phyloP scores from a whole-genome alignment of 2,888 invertebrate genomes.

The Drosophila bunnanda region DNA sequence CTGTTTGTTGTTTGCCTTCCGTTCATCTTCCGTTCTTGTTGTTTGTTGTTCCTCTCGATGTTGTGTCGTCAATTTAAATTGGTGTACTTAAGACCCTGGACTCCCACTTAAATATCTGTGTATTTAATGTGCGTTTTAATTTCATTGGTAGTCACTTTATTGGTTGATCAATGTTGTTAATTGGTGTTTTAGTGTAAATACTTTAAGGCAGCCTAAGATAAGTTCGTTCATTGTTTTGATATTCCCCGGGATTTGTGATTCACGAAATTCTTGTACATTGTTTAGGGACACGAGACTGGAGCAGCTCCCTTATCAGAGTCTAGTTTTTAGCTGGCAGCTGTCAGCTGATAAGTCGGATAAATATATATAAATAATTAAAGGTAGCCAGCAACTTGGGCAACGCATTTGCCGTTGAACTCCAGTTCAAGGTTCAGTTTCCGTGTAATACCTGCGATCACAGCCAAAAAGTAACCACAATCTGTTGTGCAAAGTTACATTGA shows the following conservation, averaged over 20 bases:
- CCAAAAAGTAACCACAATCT: not conserved
- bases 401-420: conserved; percentile 56
- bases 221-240: conserved; percentile 13
- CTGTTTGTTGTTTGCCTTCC: conserved; percentile 51
- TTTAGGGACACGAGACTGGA: conserved; percentile 37
- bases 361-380: conserved; percentile 19
- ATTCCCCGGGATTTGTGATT: conserved; percentile 25
- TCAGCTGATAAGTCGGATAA: conserved; percentile 47
- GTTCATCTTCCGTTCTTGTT: conserved; percentile 39
- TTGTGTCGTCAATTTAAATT: conserved; percentile 68
- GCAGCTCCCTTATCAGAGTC: conserved; percentile 27
- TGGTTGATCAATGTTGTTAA: conserved; percentile 44
- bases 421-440: conserved; percentile 59
- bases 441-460: conserved; percentile 27
- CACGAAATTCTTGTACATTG: conserved; percentile 29
- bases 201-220: conserved; percentile 21
- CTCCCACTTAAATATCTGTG: conserved; percentile 18
- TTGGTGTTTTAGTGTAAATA: conserved; percentile 37
- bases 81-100: conserved; percentile 56
- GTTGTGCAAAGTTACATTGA: conserved; percentile 1
- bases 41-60: conserved; percentile 43
- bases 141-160: conserved; percentile 25
- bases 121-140: conserved; percentile 12
- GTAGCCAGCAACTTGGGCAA: conserved; percentile 28
- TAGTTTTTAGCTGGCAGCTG: conserved; percentile 56